Evolutionary conservation across 2,888 invertebrate species (phyloP).

Genomic region (Cheiracanthium punctorium): DNA sequence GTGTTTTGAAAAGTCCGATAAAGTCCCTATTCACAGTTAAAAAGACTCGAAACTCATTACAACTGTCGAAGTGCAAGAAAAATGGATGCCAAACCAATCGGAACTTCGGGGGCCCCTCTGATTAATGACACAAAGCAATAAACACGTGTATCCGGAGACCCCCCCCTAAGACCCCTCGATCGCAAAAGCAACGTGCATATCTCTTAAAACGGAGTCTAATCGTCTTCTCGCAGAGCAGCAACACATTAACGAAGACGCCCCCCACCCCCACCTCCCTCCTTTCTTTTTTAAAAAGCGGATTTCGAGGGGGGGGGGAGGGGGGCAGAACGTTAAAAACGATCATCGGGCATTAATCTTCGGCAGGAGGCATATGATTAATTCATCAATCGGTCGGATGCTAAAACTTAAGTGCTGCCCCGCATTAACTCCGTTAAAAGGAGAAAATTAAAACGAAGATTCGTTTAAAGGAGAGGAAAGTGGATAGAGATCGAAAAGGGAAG

Average conservation of each 20-base stretch:
- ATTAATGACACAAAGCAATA: conserved; percentile 53
- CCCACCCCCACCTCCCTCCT: too few relatives aligned
- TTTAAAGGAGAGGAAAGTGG: background rate
- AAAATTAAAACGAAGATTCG: conserved; percentile 52
- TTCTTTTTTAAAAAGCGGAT: too few relatives aligned
- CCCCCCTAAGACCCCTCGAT: background rate
- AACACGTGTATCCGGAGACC: conserved; percentile 37
- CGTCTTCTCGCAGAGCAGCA: conserved; percentile 36
- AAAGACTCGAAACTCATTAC: conserved; percentile 10
- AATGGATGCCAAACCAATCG: conserved; percentile 10
- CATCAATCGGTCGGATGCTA: conserved; percentile 49
- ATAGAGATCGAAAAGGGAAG: background rate
- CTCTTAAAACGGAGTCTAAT: conserved; percentile 28
- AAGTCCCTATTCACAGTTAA: conserved; percentile 7
- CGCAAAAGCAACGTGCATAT: conserved; percentile 20
- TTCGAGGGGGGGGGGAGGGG: too few relatives aligned
- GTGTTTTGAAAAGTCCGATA: conserved; percentile 6
- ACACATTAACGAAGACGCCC: conserved; percentile 40
- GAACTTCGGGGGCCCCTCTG: conserved; percentile 14
- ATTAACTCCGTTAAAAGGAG: conserved; percentile 36
- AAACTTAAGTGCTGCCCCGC: conserved; percentile 58
- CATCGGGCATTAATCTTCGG: conserved; percentile 44
- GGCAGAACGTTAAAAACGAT: conserved; percentile 49
- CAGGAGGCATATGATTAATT: conserved; percentile 57
- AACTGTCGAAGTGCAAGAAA: conserved; percentile 15